phyloP scores from a whole-genome alignment of 2,888 invertebrate genomes.

The Ophion obscuratus region DNA sequence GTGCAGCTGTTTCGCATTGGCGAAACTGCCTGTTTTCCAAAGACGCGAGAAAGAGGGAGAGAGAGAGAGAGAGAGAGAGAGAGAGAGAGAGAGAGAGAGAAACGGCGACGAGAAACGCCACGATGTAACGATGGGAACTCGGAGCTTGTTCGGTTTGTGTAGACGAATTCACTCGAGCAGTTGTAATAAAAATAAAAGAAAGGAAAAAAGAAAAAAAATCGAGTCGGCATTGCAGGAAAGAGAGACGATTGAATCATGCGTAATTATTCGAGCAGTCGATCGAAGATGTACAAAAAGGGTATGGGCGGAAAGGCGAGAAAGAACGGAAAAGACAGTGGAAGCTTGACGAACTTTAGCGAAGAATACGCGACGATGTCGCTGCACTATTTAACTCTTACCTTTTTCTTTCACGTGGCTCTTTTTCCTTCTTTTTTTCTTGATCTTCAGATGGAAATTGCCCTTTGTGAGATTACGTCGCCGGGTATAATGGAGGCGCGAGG shows the following conservation, averaged over 20 bases:
- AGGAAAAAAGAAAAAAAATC: constrained; percentile 2
- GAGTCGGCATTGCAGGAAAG: constrained; percentile 29
- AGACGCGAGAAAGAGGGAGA: background rate
- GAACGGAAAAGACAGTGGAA: background rate
- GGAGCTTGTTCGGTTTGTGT: constrained; percentile 45
- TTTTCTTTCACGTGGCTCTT: constrained; percentile 10
- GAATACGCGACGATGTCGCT: constrained; percentile 26
- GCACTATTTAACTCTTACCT: constrained; percentile 32
- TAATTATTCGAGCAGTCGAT: constrained; percentile 64
- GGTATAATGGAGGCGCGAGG: constrained; percentile 2
- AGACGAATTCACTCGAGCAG: constrained; percentile 52
- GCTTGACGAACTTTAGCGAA: constrained; percentile 32
- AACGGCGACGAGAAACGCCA: no score
- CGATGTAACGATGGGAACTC: background rate
- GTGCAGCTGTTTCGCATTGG: constrained; percentile 57
- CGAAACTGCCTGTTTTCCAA: constrained; percentile 43
- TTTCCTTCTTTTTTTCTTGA: constrained; percentile 18
- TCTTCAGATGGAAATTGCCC: constrained; percentile 64
- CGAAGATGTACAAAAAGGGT: background rate
- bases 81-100: constrained; percentile 16
- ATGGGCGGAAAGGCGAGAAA: constrained; percentile 7
- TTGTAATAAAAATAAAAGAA: constrained; percentile 14
- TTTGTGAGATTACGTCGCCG: constrained; percentile 63
- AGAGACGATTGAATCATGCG: constrained; percentile 62
- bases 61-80: constrained; percentile 9